A percentile compares a stretch with the other conserved stretches of the same genome.
phyloP scores from a whole-genome alignment of 2,888 invertebrate genomes.

The Druceiella hillmani region DNA sequence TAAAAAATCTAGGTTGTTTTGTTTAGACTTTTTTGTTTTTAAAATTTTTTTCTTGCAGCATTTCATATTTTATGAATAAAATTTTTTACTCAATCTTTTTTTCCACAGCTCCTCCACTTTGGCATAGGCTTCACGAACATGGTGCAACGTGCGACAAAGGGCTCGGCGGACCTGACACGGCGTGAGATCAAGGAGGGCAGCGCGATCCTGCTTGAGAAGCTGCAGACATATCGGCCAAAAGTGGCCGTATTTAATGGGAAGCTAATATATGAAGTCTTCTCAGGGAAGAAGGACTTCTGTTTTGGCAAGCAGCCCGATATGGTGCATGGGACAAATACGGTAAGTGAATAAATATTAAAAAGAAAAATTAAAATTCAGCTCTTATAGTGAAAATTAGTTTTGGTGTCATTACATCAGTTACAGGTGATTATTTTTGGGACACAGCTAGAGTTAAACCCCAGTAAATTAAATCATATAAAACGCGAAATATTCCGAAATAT shows the following conservation, averaged over 20 bases:
- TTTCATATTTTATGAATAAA: too few relatives aligned
- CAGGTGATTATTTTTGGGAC: background rate
- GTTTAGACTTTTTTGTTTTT: too few relatives aligned
- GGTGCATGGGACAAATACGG: slow-evolving; percentile 90
- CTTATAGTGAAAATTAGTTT: too few relatives aligned
- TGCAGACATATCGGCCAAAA: slow-evolving; percentile 89
- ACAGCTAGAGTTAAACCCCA: too few relatives aligned
- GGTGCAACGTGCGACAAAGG: slow-evolving; percentile 92
- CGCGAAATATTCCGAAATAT: too few relatives aligned
- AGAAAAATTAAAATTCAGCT: background rate
- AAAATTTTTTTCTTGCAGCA: too few relatives aligned
- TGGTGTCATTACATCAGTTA: too few relatives aligned
- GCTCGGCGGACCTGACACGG: slow-evolving; percentile 90
- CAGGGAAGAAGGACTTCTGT: slow-evolving; percentile 94
- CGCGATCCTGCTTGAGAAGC: slow-evolving; percentile 80
- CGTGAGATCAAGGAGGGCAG: slow-evolving; percentile 94
- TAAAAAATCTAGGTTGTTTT: too few relatives aligned
- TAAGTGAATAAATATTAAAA: slow-evolving; percentile 45
- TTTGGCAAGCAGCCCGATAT: slow-evolving; percentile 94
- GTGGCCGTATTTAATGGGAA: slow-evolving; percentile 99
- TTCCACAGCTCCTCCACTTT: slow-evolving; percentile 66
- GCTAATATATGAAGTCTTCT: slow-evolving; percentile 95
- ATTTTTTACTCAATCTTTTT: too few relatives aligned
- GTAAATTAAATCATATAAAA: too few relatives aligned
- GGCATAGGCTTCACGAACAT: slow-evolving; percentile 99